Base-by-base conservation (phyloP, 2,888 invertebrate genomes). In the Ecliptopera silaceata region DNA sequence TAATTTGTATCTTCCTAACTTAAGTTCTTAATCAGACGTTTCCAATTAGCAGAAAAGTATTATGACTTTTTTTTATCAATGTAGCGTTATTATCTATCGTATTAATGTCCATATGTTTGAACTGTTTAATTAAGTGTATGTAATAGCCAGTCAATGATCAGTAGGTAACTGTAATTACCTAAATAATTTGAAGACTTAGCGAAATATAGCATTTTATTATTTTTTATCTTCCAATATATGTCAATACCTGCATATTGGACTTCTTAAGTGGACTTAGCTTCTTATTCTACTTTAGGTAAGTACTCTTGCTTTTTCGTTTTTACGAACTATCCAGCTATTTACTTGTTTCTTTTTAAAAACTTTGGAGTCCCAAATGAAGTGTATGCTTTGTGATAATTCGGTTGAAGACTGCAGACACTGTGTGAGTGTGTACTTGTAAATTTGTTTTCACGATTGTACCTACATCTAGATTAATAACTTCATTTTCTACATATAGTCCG, bases 391-490 rank as follows among this genome's bases (percentile, higher is more conserved):
- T 89, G 90, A 88, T 88, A 84, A 74, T 83, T 84, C 77, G 76
- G 77, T 79, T 83, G 84, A 86, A 89, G 88, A 88, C 88, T 88
- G 87, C 75, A 77, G 80, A 80, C 77, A 71, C 72, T 82, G 83
- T 78, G 76, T 83, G 84, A 74, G 83, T 80, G 85, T 86, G 80
- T 76, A 73, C 68, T 72, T 80, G 80, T 79, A 77, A 75, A 74
- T 78, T 72, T 76, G 74, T 73, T 71, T 79, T 84, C 79, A 83
- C 74, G 74, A 80, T 80, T 80, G 76, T 83, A 81, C 76, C 82
- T 79, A 81, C 74, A 70, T 74, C 71, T 80, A 82, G 77, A 72
- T 72, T 73, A 77, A 77, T 69, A 64, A 67, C 68, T 71, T 47
- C 43, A 39, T 51, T 48, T 55, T 36, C 22, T 12, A 22, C 69